Percentiles rank a stretch among this genome's conserved stretches.
phyloP scores from a whole-genome alignment of 2,113 vertebrate species.

The Tor tambroides region DNA sequence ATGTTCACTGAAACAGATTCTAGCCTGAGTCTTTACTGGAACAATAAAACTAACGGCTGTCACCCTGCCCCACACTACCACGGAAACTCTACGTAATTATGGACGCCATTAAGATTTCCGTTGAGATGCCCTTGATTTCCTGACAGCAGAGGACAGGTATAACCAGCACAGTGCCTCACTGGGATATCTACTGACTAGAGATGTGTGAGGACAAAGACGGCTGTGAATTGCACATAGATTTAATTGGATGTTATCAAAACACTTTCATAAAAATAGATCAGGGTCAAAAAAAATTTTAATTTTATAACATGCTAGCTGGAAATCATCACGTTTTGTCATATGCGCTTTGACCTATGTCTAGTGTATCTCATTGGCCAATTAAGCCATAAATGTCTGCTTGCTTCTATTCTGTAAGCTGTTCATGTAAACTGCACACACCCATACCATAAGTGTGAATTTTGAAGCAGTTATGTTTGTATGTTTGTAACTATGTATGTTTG shows the following conservation, averaged over 20 bases:
- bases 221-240: too few relatives aligned
- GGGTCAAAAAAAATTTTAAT: neutral
- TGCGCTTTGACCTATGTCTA: neutral
- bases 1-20: constrained; percentile 1
- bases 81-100: neutral
- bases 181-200: neutral
- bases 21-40: neutral
- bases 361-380: neutral
- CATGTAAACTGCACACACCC: neutral
- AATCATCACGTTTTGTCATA: neutral
- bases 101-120: constrained; percentile 2
- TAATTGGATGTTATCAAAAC: neutral
- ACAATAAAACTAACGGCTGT: constrained; percentile 20
- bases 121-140: constrained; percentile 22
- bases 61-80: neutral
- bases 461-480: neutral
- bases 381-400: neutral
- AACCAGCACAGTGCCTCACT: neutral
- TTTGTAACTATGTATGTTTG: too few relatives aligned
- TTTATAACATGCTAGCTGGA: neutral
- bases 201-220: neutral
- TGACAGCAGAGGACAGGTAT: constrained; percentile 22
- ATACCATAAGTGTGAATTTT: neutral
- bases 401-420: neutral
- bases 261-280: neutral